Conservation (phyloP, 1,140 invertebrate genomes). For the Ceratitis capitata region DNA sequence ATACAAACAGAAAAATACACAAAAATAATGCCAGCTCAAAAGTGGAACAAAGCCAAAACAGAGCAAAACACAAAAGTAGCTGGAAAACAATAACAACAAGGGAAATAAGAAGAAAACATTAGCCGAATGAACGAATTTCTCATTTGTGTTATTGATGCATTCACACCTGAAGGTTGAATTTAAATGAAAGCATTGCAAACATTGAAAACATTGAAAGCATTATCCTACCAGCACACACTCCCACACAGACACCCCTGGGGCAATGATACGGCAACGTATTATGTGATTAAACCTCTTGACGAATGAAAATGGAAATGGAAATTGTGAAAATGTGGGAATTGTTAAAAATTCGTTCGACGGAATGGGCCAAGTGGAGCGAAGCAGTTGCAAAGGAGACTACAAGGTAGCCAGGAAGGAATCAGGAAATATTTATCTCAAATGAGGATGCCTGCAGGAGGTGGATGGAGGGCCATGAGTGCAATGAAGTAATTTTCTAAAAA, state of each 20-base stretch:
- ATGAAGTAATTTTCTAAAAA: slow-evolving; percentile 36
- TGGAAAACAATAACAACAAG: not conserved
- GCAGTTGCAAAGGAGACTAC: too few relatives aligned
- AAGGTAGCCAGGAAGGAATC: too few relatives aligned
- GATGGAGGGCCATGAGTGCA: not conserved
- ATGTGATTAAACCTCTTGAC: slow-evolving; percentile 35
- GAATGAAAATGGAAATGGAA: slow-evolving; percentile 14
- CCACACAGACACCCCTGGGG: not conserved
- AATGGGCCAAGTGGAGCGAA: slow-evolving; percentile 16
- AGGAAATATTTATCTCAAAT: not conserved
- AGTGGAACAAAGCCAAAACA: not conserved
- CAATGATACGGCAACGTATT: slow-evolving; percentile 29
- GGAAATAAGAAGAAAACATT: not conserved
- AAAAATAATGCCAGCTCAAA: not conserved
- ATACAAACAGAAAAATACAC: not conserved
- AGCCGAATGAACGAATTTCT: slow-evolving; percentile 28
- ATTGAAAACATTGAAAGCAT: slow-evolving; percentile 11
- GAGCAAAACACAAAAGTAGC: not conserved
- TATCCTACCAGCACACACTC: too few relatives aligned
- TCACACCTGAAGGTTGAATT: slow-evolving; percentile 34
- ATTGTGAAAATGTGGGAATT: slow-evolving; percentile 28
- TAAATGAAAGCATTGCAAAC: too few relatives aligned
- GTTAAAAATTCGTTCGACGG: not conserved
- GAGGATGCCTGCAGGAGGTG: not conserved
- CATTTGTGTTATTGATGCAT: slow-evolving; percentile 34